Evolutionary conservation across 2,113 vertebrate species (phyloP), one percentile per base, ranked within the genome.

Genomic region (Ictalurus furcatus): DNA sequence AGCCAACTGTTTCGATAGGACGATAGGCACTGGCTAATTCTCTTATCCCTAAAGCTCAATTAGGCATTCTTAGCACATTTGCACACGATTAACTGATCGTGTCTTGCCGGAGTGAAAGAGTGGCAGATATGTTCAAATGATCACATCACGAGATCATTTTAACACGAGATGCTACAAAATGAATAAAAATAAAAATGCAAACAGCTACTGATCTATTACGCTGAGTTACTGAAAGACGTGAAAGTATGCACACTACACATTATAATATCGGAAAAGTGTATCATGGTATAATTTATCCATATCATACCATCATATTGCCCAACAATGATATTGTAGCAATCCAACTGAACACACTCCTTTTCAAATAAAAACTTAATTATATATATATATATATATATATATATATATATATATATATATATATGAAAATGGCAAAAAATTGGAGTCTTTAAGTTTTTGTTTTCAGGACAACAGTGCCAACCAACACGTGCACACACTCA

Each of bases 1-100:
- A 90, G 88, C 88, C 89, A 91, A 91, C 84, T 80, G 84, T 90
- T 82, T 86, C 85, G 86, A 85, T 83, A 76, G 56, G 86, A 86
- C 78, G 86, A 80, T 30, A 65, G 59, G 30, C 54, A 71, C 84
- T 58, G 79, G 48, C 86, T 90, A 58, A 86, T 90, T 91, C 83
- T 82, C 90, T 84, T 80, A 79, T 73, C 80, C 87, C 59, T 84
- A 90, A 78, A 86, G 65, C 84, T 86, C 83, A 89, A 48, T 89
- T 91, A 71, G 19, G 82, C 30, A 88, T 84, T 91, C 90, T 54
- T 84, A 83, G 52, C 16, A 81, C 86, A 86, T 79, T 88, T 84
- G 58, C 52, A 88, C 28, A 48, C 61, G 78, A 88, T 88, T 91
- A 88, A 89, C 48, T 89, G 81, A 87, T 48, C 52, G 80, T 48